Conservation (phyloP, 1,140 invertebrate species). For the Calephelis virginiensis region DNA sequence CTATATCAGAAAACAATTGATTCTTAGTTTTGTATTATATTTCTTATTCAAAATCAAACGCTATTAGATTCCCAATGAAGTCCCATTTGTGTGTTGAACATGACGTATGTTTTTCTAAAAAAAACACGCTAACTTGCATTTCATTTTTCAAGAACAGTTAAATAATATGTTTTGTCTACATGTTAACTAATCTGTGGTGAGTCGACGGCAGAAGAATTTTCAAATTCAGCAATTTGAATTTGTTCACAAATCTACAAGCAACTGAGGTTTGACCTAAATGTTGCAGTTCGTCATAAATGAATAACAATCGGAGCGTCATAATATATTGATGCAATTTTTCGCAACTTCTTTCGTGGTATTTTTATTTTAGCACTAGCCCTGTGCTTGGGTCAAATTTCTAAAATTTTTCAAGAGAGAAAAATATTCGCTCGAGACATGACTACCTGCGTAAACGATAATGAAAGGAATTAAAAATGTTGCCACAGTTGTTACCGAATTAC, state of each 20-base stretch:
- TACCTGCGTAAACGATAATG: no score
- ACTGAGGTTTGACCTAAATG: slow-evolving; percentile 9
- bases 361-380: no score
- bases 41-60: no score
- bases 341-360: neutral
- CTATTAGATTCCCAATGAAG: no score
- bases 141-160: neutral
- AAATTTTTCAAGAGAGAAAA: no score
- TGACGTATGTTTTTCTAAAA: neutral
- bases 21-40: no score
- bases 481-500: no score
- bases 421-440: no score
- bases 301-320: neutral
- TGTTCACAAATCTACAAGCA: slow-evolving; percentile 5
- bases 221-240: neutral
- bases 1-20: no score
- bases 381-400: no score
- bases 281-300: neutral
- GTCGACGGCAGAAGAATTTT: neutral
- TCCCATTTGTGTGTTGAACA: no score
- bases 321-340: neutral
- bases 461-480: no score
- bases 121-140: neutral
- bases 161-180: neutral
- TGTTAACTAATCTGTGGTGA: neutral